Base-by-base conservation (phyloP, 2,888 invertebrate species). In the Tipula unca region DNA sequence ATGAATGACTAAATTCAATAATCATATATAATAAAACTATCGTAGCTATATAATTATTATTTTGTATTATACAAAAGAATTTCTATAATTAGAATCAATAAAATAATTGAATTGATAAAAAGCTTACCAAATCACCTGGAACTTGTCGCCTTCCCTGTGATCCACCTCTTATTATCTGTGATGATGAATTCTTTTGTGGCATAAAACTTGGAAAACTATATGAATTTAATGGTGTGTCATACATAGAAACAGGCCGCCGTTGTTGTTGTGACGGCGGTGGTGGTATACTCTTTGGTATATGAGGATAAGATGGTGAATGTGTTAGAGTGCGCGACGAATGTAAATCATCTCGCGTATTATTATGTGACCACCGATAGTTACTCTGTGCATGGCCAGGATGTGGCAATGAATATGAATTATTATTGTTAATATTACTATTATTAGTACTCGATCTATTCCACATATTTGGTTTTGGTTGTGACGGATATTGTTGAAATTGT, bases 371-470 rank as follows among this genome's bases (percentile, higher is more conserved):
- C 69, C 88, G 87, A 87, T 86, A 86, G 87, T 88, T 88, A 85
- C 88, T 88, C 4, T 88, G 88, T 39, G 88, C 87, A 86, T 88
- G 87, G n/a, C 87, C 88, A 48, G 88, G 88, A 88, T 88, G 88
- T 29, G 88, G 88, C 35, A 88, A 86, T 6, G 88, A 88, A 86
- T 88, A 88, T 69, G 88, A 88, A 48, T 17, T 54, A 29, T 48
- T 48, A 54, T 29, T 29, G 8, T 48, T 48, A n/a, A n/a, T 29
- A 54, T 85, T 85, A 25, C 10, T 69, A 39, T 29, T 85, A n/a
- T 39, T 36, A 29, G 36, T 20, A 25, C 25, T 39, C 14, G 85
- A 42, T 42, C 25, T 29, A 85, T 85, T 85, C 85, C 85, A 85
- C 85, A 39, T 85, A 39, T 85, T 85, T 36, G 36, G 36, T 25